Percentiles rank a stretch among this genome's conserved stretches.
Evolutionary conservation across 1,140 invertebrate species (phyloP).

Genomic region (Sycophaga agraensis): DNA sequence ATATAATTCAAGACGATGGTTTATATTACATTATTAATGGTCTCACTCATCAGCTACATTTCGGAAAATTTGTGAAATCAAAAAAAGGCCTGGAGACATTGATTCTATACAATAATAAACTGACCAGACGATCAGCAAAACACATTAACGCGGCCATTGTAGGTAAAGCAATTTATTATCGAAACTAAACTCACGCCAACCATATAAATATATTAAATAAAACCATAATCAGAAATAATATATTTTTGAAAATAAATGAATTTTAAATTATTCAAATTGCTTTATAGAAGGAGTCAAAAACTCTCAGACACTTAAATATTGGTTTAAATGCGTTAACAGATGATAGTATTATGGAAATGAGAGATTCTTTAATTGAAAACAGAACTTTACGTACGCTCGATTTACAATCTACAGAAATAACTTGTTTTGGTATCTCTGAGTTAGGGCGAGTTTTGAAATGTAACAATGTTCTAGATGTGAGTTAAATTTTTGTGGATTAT

Average conservation of each 20-base stretch:
- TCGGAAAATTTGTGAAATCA: slow-evolving; percentile 18
- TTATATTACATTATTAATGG: slow-evolving; percentile 17
- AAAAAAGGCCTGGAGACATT: slow-evolving; percentile 21
- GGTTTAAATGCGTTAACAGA: slow-evolving; percentile 11
- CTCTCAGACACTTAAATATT: slow-evolving; percentile 13
- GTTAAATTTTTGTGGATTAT: too few species aligned
- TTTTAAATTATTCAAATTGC: background rate
- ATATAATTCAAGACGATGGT: slow-evolving; percentile 19
- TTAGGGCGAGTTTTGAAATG: slow-evolving; percentile 3
- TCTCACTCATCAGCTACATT: slow-evolving; percentile 24
- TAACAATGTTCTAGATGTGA: too few species aligned
- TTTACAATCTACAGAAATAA: slow-evolving; percentile 6
- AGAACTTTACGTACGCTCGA: slow-evolving; percentile 1
- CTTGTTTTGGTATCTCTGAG: slow-evolving; percentile 17
- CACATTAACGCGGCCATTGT: slow-evolving; percentile 31
- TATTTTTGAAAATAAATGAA: too few species aligned
- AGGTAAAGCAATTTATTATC: slow-evolving; percentile 29
- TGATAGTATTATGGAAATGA: slow-evolving; percentile 19
- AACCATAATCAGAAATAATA: too few species aligned
- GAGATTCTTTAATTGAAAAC: slow-evolving; percentile 13
- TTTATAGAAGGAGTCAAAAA: slow-evolving; percentile 12
- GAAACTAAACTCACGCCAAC: background rate
- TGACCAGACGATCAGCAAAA: slow-evolving; percentile 10
- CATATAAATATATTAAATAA: too few species aligned
- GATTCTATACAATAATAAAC: slow-evolving; percentile 12